A percentile compares a stretch with the other conserved stretches of the same genome.
These are phyloP conservation scores for Drosophila jambulina DNA, from an alignment of 1,140 invertebrate species.

Conservation along the genomic window DNA sequence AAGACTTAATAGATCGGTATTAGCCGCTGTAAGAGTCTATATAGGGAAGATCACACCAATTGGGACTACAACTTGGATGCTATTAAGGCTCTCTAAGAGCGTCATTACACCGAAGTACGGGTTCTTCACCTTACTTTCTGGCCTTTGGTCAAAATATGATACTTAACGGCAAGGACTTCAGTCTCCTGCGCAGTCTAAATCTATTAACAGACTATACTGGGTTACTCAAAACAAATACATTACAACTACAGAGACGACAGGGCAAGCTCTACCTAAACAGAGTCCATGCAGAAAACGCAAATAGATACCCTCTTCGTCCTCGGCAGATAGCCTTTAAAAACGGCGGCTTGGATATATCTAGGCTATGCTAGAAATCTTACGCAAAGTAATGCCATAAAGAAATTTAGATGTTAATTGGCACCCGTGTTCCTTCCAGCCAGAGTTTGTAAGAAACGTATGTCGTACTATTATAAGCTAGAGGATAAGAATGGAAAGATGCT, in stretches of 20 bases:
- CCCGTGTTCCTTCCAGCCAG: too few relatives aligned
- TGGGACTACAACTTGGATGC: slow-evolving; percentile 19
- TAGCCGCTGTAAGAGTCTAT: slow-evolving; percentile 11
- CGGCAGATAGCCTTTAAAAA: too few relatives aligned
- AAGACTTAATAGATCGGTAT: slow-evolving; percentile 8
- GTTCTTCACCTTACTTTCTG: slow-evolving; percentile 22
- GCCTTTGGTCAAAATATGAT: slow-evolving; percentile 27
- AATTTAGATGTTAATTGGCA: too few relatives aligned
- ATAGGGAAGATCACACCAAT: slow-evolving; percentile 18
- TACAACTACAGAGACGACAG: too few relatives aligned
- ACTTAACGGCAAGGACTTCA: slow-evolving; percentile 13
- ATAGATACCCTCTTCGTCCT: too few relatives aligned
- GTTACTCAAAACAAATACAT: too few relatives aligned
- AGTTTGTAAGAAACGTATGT: neutral
- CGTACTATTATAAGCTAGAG: neutral
- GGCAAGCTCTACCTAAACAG: too few relatives aligned
- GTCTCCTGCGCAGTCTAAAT: too few relatives aligned
- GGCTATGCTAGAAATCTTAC: too few relatives aligned
- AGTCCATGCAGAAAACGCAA: too few relatives aligned
- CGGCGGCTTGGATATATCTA: neutral
- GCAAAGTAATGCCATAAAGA: too few relatives aligned
- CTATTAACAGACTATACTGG: too few relatives aligned
- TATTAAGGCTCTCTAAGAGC: slow-evolving; percentile 11
- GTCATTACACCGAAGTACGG: slow-evolving; percentile 14
- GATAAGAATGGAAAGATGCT: neutral